Percentiles rank a stretch among this genome's conserved stretches.
phyloP scores from a whole-genome alignment of 2,888 invertebrate species.

The Diabrotica balteata region DNA sequence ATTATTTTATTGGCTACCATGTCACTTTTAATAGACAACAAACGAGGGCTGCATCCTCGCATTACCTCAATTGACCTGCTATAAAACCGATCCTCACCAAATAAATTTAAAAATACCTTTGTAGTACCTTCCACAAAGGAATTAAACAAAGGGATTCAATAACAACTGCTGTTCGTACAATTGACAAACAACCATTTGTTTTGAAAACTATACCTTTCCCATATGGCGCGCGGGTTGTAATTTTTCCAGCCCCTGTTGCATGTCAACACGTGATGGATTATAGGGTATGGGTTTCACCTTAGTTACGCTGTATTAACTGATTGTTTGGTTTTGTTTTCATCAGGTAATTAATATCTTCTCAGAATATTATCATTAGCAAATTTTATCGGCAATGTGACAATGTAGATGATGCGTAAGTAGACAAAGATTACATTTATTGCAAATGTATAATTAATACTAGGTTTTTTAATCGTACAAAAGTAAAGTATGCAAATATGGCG shows the following conservation, averaged over 20 bases:
- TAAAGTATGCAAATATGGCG: too few relatives aligned
- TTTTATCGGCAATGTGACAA: too few relatives aligned
- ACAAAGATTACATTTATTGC: too few relatives aligned
- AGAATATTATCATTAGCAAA: neutral
- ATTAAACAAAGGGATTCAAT: conserved; percentile 30
- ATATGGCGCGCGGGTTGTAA: conserved; percentile 30
- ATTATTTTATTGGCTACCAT: neutral
- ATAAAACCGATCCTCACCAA: conserved; percentile 14
- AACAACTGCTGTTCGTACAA: conserved; percentile 37
- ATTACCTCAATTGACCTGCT: conserved; percentile 16
- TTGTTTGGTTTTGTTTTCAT: conserved; percentile 12
- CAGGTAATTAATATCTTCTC: conserved; percentile 7
- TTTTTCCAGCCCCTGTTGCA: conserved; percentile 19
- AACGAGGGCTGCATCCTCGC: neutral
- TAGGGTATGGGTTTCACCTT: conserved; percentile 12
- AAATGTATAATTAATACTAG: too few relatives aligned
- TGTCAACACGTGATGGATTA: conserved; percentile 23
- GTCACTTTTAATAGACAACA: neutral
- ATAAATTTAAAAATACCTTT: conserved; percentile 20
- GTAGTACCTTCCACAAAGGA: conserved; percentile 21
- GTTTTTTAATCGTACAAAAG: too few relatives aligned
- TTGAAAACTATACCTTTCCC: conserved; percentile 35
- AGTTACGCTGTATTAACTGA: conserved; percentile 12
- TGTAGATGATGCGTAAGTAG: too few relatives aligned
- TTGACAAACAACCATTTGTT: conserved; percentile 35